Base-by-base conservation (phyloP, 2,888 invertebrate genomes). In the Drosophila nr. medialis region DNA sequence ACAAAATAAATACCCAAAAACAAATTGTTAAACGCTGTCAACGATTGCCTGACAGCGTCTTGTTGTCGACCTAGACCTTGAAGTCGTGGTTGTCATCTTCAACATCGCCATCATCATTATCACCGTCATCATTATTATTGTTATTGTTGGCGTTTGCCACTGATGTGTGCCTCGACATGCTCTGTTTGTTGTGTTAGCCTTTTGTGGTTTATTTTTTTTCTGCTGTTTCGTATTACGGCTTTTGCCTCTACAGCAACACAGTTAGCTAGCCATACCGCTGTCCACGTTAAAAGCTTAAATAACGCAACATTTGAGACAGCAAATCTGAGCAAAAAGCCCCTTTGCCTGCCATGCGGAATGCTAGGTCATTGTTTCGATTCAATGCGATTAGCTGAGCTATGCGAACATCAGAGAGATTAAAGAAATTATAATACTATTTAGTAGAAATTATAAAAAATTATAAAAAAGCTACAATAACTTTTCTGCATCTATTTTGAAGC, bases 1-100 rank as follows among this genome's bases (percentile, higher is more conserved):
- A 56, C 32, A 55, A 38, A 65, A 49, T 11, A 61, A 32, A 29
- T 54, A 49, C 18, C 72, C 48, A 18, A 24, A 45, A 45, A 64
- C 55, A 67, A 58, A 69, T 74, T 71, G 65, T 69, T 75, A 76
- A 80, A 64, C 69, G 71, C 80, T 82, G 86, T 86, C 80, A 88
- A 81, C 81, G 83, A 72, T 56, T 72, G 59, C 64, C 42, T 62
- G 38, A 34, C 60, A 38, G n/a, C 27, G 45, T 55, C 77, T 62
- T 49, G 56, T 59, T 69, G 72, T 58, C 78, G 83, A 88, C 89
- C 90, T 90, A 89, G 88, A 90, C 88, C 88, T 89, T 89, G 90
- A 75, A 62, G 77, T 54, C 49, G 65, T 72, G 48, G 55, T 42
- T 58, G 67, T 59, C 59, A 51, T 59, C 72, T 48, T 64, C 51